These are phyloP conservation scores for Elysia crispata DNA, from an alignment of 2,888 invertebrate species.

Conservation along the genomic window DNA sequence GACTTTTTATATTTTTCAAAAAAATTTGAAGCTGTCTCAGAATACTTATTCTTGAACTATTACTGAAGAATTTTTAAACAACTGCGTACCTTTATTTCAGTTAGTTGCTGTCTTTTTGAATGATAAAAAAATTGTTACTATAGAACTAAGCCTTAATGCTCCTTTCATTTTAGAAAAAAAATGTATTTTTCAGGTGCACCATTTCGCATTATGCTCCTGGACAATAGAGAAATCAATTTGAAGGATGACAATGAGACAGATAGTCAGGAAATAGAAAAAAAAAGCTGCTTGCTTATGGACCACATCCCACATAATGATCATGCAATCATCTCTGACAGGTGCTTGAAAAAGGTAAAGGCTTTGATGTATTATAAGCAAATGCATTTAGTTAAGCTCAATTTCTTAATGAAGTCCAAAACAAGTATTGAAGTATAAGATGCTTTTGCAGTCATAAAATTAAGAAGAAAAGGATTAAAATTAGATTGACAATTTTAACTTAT, in stretches of 20 bases:
- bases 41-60: too few relatives aligned
- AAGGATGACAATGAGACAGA: conserved; percentile 4
- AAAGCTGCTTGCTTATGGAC: conserved; percentile 55
- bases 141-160: too few relatives aligned
- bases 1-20: too few relatives aligned
- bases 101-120: conserved; percentile 14
- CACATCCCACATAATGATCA: conserved; percentile 59
- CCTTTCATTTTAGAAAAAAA: not conserved
- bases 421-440: too few relatives aligned
- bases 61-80: not conserved
- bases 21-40: too few relatives aligned
- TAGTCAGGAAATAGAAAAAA: conserved; percentile 28
- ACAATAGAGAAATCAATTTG: conserved; percentile 15
- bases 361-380: not conserved
- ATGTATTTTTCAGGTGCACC: conserved; percentile 51
- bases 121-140: not conserved
- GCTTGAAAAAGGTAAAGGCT: conserved; percentile 41
- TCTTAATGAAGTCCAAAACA: not conserved
- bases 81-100: not conserved
- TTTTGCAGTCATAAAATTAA: too few relatives aligned
- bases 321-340: conserved; percentile 48
- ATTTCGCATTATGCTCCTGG: conserved; percentile 51
- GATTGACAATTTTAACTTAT: too few relatives aligned
- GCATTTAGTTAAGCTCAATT: not conserved
- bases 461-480: too few relatives aligned